Base-by-base conservation (phyloP, 2,797 vertebrate genomes). In the Varecia variegata region DNA sequence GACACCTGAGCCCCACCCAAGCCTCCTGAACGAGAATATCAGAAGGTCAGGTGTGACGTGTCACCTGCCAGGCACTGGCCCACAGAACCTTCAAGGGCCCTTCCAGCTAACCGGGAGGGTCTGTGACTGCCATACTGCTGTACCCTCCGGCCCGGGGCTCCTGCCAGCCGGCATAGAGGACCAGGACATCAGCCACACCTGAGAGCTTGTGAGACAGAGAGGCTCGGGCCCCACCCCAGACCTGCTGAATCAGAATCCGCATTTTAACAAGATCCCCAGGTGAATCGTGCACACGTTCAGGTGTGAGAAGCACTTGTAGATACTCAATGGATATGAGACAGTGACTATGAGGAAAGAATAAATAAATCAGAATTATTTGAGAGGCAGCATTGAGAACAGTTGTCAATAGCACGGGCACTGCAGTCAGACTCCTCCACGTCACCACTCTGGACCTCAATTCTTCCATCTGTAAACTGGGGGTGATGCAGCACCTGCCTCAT, bases 101-200 rank as follows among this genome's bases (percentile, higher is more conserved):
- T 38, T 93, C 80, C 65, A 65, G 40, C 74, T 71, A 71, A 45
- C 21, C 0, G 0, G 47, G 12, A 35, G 54, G 52, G 13, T 27
- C 60, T 74, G 20, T 25, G 3, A 3, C 27, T 4, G 9, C 52
- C 30, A 15, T 10, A 32, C 13, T 11, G 38, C n/a, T 9, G 7
- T 12, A 27, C 23, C 38, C 5, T 25, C 83, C 17, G 15, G 2
- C 20, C 15, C 18, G 32, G 9, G 2, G 47, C 45, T 58, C 1
- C 3, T 9, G 27, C 0, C 0, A 68, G 23, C 0, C 1, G 5
- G 40, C 23, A 54, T 54, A 40, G 2, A 0, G 1, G 40, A 58
- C 58, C 30, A 5, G 3, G 30, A 60, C 20, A 14, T 32, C 14
- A 6, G 25, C 32, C 56, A 21, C 45, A 18, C 54, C 47, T 7